Conservation (phyloP, 2,888 invertebrate species). For the Eristalis tenax region DNA sequence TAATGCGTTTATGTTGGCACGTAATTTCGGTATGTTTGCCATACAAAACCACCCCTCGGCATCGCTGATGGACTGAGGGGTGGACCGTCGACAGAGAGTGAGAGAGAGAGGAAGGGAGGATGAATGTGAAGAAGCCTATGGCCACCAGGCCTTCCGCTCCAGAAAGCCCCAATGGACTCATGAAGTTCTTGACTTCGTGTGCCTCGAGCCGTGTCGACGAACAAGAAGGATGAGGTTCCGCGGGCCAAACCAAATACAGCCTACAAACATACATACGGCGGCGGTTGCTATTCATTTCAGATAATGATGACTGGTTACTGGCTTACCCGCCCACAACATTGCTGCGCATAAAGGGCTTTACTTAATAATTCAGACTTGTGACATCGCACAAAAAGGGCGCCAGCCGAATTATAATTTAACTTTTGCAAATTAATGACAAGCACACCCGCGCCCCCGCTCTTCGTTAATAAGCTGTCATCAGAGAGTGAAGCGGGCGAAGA, state of each 20-base stretch:
- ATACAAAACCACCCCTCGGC: constrained; percentile 38
- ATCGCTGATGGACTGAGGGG: neutral
- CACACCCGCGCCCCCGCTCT: neutral
- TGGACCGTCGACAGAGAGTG: neutral
- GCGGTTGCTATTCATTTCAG: neutral
- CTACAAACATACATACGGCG: neutral
- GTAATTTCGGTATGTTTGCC: constrained; percentile 61
- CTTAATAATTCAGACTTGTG: constrained; percentile 2
- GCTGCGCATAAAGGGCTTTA: neutral
- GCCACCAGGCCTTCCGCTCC: constrained; percentile 39
- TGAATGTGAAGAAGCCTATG: neutral
- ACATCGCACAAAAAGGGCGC: neutral
- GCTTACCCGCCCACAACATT: neutral
- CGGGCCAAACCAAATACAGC: neutral
- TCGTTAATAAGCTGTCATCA: constrained; percentile 51
- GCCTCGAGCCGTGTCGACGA: neutral
- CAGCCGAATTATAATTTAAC: constrained; percentile 33
- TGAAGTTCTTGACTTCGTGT: constrained; percentile 53
- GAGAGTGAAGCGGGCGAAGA: constrained; percentile 16
- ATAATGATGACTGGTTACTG: neutral
- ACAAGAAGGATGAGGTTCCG: neutral
- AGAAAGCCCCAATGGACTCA: constrained; percentile 65
- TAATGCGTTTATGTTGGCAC: constrained; percentile 63
- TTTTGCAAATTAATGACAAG: constrained; percentile 53
- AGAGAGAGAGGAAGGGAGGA: neutral